Base-by-base conservation (phyloP, 2,888 invertebrate genomes). In the Cataglyphis livida region DNA sequence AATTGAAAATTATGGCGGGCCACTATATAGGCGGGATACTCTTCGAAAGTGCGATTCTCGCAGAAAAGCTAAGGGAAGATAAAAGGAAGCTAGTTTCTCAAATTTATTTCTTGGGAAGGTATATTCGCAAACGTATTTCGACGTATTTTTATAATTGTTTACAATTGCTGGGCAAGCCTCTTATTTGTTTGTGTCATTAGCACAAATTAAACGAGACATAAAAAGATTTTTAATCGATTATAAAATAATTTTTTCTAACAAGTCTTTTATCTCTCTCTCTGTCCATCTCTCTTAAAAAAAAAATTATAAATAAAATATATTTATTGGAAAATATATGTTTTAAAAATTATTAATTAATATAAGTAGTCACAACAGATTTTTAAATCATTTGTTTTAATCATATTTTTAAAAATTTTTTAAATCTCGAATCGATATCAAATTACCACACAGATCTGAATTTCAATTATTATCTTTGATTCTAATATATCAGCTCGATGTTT, bases 1-100 rank as follows among this genome's bases (percentile, higher is more conserved):
- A 94, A 94, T 94, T 94, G 94, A 94, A 94, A 94, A 94, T 94
- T 93, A 94, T 93, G 93, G 93, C 86, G 66, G 76, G 84, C 82
- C 84, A 84, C 85, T 76, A 74, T 75, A 76, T 76, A 74, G 83
- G 83, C 66, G 38, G 73, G 83, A 86, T 62, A 71, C 84, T 81
- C 64, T 64, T 32, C 68, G 68, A 75, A 59, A 41, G 44, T 65
- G 51, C 18, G 71, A 38, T 51, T 81, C 38, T 70, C 65, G 57
- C 6, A 32, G 18, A 51, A 59, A 66, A 38, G 35, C 76, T 66
- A 66, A 75, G 68, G 41, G n/a, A 65, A 57, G 51, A 84, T 57
- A 54, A 62, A 83, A 71, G 83, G 35, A 61, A 61, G 21, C 59
- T 51, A 28, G 25, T 41, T 66, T 35, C 66, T 70, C 57, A 62